Evolutionary conservation across 2,113 vertebrate genomes (phyloP).

Genomic region (Tamias sibiricus): DNA sequence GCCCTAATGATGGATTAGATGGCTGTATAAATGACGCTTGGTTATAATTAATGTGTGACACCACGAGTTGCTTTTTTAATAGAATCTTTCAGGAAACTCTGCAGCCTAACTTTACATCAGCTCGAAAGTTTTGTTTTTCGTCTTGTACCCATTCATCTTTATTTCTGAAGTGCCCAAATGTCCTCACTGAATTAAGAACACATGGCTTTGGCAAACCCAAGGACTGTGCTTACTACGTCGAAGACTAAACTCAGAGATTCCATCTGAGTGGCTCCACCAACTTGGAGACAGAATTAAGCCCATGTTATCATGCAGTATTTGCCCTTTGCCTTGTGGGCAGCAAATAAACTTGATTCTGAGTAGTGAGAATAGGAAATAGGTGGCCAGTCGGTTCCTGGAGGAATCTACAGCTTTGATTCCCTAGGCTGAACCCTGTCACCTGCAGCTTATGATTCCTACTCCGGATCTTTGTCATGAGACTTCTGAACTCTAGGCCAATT

Average conservation of each 20-base stretch:
- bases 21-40: constrained; percentile 18
- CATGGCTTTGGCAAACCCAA: background rate
- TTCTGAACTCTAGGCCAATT: constrained; percentile 40
- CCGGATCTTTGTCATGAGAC: background rate
- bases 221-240: background rate
- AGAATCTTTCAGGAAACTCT: constrained; percentile 8
- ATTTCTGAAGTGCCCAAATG: constrained; percentile 17
- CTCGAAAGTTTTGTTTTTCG: background rate
- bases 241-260: constrained; percentile 61
- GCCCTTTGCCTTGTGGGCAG: background rate
- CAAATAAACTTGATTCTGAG: background rate
- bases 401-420: background rate
- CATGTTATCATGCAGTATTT: background rate
- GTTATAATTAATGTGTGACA: constrained; percentile 4
- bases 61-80: background rate
- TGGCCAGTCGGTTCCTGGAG: background rate
- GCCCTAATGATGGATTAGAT: constrained; percentile 39
- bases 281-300: background rate
- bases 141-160: background rate
- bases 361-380: constrained; percentile 27
- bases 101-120: background rate
- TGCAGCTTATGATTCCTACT: background rate
- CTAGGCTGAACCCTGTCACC: background rate
- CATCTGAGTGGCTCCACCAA: constrained; percentile 11
- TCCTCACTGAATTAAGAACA: constrained; percentile 29